Evolutionary conservation across 2,113 vertebrate species (phyloP).

Genomic region (Alaudala cheleensis): DNA sequence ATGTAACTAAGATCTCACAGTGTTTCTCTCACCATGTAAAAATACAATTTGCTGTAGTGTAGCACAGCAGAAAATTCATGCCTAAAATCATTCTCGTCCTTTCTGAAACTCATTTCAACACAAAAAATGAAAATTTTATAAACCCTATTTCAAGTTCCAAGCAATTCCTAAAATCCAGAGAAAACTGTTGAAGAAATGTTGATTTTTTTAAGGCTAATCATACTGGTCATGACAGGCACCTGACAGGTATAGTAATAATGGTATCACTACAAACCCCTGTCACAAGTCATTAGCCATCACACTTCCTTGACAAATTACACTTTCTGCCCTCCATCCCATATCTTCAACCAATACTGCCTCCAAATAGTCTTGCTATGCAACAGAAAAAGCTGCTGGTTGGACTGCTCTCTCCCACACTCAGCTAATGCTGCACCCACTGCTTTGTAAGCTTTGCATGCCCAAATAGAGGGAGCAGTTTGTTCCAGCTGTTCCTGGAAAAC

Average conservation of each 20-base stretch:
- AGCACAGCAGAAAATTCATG: not conserved
- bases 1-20: not conserved
- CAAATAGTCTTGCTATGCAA: not conserved
- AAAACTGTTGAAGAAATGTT: not conserved
- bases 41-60: not conserved
- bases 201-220: not conserved
- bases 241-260: not conserved
- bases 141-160: not conserved
- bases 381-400: not conserved
- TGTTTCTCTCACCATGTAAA: not conserved
- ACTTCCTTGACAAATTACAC: not conserved
- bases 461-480: not conserved
- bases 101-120: not conserved
- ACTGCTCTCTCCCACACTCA: not conserved
- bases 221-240: not conserved
- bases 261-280: not conserved
- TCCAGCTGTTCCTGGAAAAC: not conserved
- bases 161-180: not conserved
- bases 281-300: not conserved
- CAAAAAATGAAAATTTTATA: not conserved
- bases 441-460: not conserved
- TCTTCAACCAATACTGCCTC: not conserved
- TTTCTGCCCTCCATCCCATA: too few species aligned
- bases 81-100: not conserved
- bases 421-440: not conserved